Base-by-base conservation (phyloP, 2,888 invertebrate genomes). In the Dicranocentrus wangi region DNA sequence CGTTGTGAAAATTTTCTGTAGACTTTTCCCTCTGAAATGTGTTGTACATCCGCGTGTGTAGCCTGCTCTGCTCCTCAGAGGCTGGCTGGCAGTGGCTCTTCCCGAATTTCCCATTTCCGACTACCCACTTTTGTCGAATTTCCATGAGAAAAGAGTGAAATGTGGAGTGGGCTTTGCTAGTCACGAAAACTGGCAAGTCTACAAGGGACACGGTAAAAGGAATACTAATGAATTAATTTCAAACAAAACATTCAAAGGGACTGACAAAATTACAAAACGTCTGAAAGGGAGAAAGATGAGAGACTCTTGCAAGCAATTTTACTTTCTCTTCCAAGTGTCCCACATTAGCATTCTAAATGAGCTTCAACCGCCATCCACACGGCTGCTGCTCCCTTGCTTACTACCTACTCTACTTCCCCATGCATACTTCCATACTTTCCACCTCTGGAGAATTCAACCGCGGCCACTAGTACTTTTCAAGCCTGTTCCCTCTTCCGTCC, bases 321-420 rank as follows among this genome's bases (percentile, higher is more conserved):
- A 78, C 71, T 70, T 82, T 82, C 82, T 82, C 76, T 82, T 79
- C 81, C 83, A 83, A 82, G 80, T 78, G 78, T 70, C 79, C 82
- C 82, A 82, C 79, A 84, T 82, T 84, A 82, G 80, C 81, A 82
- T 84, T 84, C 83, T 81, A 84, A 83, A 84, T 84, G 82, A 84
- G 81, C 77, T 77, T 51, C 77, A 82, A 47, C 55, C 68, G 58
- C 78, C 69, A 65, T 42, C 63, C 66, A 19, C 13, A 47, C 27
- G 61, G 17, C 63, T 63, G 78, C 53, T 51, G 28, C 60, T 76
- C 60, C 65, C 28, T 76, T 75, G 42, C 61, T 43, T n/a, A n/a
- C 43, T 72, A 53, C 72, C 42, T 68, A 43, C n/a, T 66, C 39
- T 77, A 69, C 27, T 60, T 68, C 58, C 8, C 76, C 69, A 77